Evolutionary conservation across 2,113 vertebrate genomes (phyloP).

Genomic region (Elephantulus edwardii): DNA sequence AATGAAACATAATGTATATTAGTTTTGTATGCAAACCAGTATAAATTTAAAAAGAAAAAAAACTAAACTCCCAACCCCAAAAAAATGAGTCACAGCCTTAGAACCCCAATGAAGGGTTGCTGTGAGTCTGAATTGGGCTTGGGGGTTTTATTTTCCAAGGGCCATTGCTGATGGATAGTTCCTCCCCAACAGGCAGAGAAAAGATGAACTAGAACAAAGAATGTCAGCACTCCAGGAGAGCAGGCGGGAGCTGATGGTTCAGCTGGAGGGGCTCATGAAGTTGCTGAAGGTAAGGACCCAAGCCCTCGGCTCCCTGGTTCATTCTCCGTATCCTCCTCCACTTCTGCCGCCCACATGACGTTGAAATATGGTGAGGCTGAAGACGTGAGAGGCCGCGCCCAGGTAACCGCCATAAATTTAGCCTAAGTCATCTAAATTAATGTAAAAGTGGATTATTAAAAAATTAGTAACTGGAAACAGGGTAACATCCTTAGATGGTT

Average conservation of each 20-base stretch:
- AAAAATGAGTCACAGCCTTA: too few relatives aligned
- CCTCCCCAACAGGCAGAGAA: slow-evolving; percentile 89
- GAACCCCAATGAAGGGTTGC: too few relatives aligned
- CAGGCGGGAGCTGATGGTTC: slow-evolving; percentile 96
- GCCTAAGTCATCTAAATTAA: not conserved
- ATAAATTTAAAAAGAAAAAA: too few relatives aligned
- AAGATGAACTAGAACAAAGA: slow-evolving; percentile 95
- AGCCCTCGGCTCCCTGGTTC: too few relatives aligned
- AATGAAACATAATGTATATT: too few relatives aligned
- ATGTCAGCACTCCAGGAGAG: slow-evolving; percentile 97
- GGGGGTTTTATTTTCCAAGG: not conserved
- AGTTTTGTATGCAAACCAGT: too few relatives aligned
- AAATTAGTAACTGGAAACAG: not conserved
- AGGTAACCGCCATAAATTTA: not conserved
- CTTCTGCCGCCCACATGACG: not conserved
- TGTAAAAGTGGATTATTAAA: not conserved
- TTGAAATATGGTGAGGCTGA: not conserved
- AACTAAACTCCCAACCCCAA: too few relatives aligned
- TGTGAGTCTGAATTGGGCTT: too few relatives aligned
- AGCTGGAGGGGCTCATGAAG: slow-evolving; percentile 97
- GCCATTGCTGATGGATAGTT: slow-evolving; percentile 9
- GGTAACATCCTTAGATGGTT: not conserved
- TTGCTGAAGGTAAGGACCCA: slow-evolving; percentile 90
- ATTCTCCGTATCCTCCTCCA: not conserved
- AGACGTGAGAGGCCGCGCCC: not conserved